Base-by-base conservation (phyloP, 2,888 invertebrate species). In the Pseudoips prasinana region DNA sequence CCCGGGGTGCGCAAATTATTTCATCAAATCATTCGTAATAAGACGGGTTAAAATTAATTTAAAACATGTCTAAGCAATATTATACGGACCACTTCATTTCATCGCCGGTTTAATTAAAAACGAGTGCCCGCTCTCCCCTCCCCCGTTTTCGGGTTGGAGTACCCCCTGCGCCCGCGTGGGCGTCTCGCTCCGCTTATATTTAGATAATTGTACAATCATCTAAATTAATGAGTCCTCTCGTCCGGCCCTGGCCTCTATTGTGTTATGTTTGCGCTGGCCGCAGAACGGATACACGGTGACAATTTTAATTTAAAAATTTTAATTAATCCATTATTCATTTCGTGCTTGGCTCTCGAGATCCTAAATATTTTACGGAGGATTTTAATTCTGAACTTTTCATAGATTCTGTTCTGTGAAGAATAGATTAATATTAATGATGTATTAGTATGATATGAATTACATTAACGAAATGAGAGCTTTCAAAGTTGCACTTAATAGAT, bases 201-300 rank as follows among this genome's bases (percentile, higher is more conserved):
- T 88, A 88, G 88, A 88, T 88, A 88, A 88, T 88, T 88, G 88
- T 88, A 88, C 88, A 88, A 88, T 88, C 88, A 87, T 88, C 88
- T 88, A 88, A 88, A 88, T 88, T 88, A 88, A 88, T 87, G 88
- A 88, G 87, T 82, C 72, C 79, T 81, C 80, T 79, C 85, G 85
- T 87, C 87, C 88, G 87, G 85, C 75, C 65, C 78, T 77, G 74
- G 72, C 72, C 72, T 78, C 80, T 77, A 84, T 86, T 85, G 76
- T 85, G 76, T 83, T 81, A 75, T 77, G 73, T 82, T 79, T 73
- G 68, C 70, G 72, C 66, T 69, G 66, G 63, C 67, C 70, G 60
- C 58, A 60, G 56, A 68, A 58, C 73, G 74, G 75, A 80, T 77
- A 75, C 67, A 73, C 71, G 65, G 72, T 68, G 78, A 79, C 78